Conservation (phyloP, 1,140 invertebrate species). For the Zaprionus camerounensis region DNA sequence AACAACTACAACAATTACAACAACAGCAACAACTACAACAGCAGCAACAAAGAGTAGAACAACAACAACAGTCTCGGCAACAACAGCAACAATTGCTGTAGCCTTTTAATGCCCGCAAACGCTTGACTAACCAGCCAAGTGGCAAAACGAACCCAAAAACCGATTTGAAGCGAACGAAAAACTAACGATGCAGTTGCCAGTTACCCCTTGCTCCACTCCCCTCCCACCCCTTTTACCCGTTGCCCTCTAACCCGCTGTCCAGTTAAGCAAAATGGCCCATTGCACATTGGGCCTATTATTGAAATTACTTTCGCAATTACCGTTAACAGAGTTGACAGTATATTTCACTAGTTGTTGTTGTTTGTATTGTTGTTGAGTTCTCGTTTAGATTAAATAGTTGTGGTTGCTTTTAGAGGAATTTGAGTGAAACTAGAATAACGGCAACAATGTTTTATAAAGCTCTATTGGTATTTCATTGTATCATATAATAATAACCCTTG, state of each 20-base stretch:
- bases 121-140: constrained; percentile 62
- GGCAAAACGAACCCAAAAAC: constrained; percentile 41
- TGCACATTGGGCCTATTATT: constrained; percentile 48
- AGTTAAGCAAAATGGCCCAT: constrained; percentile 62
- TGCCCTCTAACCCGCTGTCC: constrained; percentile 27
- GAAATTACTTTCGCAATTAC: constrained; percentile 7
- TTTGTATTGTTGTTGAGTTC: neutral
- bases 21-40: constrained; percentile 21
- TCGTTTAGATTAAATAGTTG: constrained; percentile 4
- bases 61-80: constrained; percentile 28
- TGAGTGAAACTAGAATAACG: neutral
- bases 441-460: neutral
- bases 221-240: neutral
- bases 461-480: neutral
- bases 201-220: constrained; percentile 4
- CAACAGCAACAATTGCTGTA: constrained; percentile 50
- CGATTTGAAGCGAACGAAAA: constrained; percentile 58
- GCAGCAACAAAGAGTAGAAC: constrained; percentile 16
- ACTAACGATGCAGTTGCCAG: constrained; percentile 48
- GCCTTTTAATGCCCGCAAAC: constrained; percentile 67
- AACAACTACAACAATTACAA: constrained; percentile 40
- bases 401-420: neutral
- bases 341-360: constrained; percentile 1
- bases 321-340: constrained; percentile 4
- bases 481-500: neutral